Conservation (phyloP, 1,140 invertebrate species). For the Bombus pascuorum region DNA sequence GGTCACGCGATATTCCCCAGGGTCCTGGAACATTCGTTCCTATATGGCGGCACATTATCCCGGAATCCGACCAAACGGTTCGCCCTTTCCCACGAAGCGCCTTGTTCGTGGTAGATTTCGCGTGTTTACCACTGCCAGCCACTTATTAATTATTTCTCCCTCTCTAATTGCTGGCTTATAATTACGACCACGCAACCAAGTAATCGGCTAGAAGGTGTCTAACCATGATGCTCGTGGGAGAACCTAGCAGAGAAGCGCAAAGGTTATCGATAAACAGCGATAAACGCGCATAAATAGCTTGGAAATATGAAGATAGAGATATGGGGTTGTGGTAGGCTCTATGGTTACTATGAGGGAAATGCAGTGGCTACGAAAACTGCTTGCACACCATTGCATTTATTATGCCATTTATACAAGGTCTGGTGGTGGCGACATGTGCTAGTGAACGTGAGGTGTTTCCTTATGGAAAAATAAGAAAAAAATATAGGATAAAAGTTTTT, state of each 20-base stretch:
- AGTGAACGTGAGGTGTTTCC: too few species aligned
- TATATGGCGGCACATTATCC: conserved; percentile 64
- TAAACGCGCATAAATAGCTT: conserved; percentile 5
- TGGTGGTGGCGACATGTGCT: too few species aligned
- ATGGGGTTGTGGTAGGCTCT: neutral
- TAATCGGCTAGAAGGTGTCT: neutral
- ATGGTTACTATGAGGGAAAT: neutral
- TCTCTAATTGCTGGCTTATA: conserved; percentile 70
- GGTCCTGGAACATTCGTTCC: conserved; percentile 59
- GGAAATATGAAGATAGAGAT: neutral
- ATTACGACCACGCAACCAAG: conserved; percentile 67
- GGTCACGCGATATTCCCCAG: conserved; percentile 68
- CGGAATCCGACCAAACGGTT: conserved; percentile 63
- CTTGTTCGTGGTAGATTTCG: conserved; percentile 55
- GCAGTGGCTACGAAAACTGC: too few species aligned
- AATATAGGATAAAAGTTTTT: too few species aligned
- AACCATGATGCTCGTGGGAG: conserved; percentile 5
- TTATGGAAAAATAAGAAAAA: too few species aligned
- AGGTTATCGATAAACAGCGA: neutral
- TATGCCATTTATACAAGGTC: too few species aligned
- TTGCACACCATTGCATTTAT: too few species aligned
- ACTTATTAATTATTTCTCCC: conserved; percentile 71
- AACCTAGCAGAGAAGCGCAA: neutral
- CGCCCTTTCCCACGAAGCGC: conserved; percentile 65
- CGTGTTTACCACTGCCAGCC: conserved; percentile 63